Base-by-base conservation (phyloP, 2,797 vertebrate species). In the Micromesistius poutassou region DNA sequence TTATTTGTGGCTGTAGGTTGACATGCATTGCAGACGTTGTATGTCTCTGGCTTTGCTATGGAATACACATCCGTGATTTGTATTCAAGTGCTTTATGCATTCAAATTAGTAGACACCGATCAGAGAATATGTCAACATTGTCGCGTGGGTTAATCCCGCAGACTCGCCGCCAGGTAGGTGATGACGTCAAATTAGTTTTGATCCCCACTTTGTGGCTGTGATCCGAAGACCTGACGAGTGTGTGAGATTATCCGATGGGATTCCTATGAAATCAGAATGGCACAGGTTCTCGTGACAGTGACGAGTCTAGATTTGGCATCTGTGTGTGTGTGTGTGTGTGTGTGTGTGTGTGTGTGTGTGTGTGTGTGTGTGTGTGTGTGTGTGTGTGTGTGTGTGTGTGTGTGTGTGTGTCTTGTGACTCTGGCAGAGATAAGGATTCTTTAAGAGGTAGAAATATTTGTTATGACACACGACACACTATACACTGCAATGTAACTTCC, bases 281-380 rank as follows among this genome's bases (percentile, higher is more conserved):
- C 72, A 30, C 28, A 81, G 79, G 25, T 76, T 87, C 89, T 81
- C 72, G 82, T 92, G 89, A 90, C 83, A 4, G 78, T 74, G 86
- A 85, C 81, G 5, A 73, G 72, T 73, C 42, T 3, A 1, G 55
- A 25, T 62, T 8, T 16, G 71, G 16, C 40, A 50, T 28, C 55
- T 5, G 33, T 73, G 68, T 71, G 31, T 35, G 8, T 14, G 75
- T 72, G 31, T 72, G 13, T 71, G 30, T 68, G 71, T 73, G 42
- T 71, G 36, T 35, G 9, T 14, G 77, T 72, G 38, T 72, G 13
- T 71, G 30, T 68, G 73, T 73, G 68, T 71, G 36, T 35, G 12
- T 14, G 77, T 72, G 36, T 72, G 13, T 71, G 30, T 68, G 73
- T 73, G 71, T 73, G 68, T 71, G 30, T 35, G 8, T 14, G 77